Base-by-base conservation (phyloP, 2,797 vertebrate species). In the Brachyalestes nurse region DNA sequence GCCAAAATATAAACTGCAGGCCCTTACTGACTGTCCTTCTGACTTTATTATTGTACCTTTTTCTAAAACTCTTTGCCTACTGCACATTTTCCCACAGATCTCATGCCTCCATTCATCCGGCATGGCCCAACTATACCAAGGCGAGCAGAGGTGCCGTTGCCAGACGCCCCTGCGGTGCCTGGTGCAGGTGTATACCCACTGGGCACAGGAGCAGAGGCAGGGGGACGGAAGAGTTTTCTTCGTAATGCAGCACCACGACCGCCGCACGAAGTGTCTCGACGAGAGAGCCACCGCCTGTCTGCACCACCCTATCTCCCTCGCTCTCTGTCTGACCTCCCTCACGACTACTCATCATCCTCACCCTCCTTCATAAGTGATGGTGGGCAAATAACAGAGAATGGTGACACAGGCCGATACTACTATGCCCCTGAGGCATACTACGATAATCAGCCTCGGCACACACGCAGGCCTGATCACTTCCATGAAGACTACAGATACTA, bases 71-170 rank as follows among this genome's bases (percentile, higher is more conserved):
- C 13, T 49, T 49, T 45, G 1, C 40, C 19, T 5, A 34, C 25
- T 81, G n/a, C 65, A n/a, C 16, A 0, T 61, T 67, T 47, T 53
- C n/a, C 8, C 9, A 16, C 87, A 99, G 98, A 97, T 95, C 95
- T 99, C 82, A 98, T 99, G 97, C 97, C 98, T 88, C 98, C 98
- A 0, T 99, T 99, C 79, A 98, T 99, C 88, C 97, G 98, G 23
- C 98, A 99, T 81, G 97, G 97, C 65, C 98, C 97, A 38, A 99
- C 97, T 79, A 98, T 99, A 85, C 97, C 97, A 21, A 93, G 98
- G 86, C 95, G 98, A 82, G 93, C 95, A 10, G 97, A 98, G 86
- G 90, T 97, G 77, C 94, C 96, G 66, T 92, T 96, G 51, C 88
- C 93, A 74, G 93, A 89, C 8, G 86, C 92, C 17, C 87, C 92